A percentile compares a stretch with the other conserved stretches of the same genome.
Conservation (phyloP, 2,888 invertebrate genomes). For the Lapara coniferarum region DNA sequence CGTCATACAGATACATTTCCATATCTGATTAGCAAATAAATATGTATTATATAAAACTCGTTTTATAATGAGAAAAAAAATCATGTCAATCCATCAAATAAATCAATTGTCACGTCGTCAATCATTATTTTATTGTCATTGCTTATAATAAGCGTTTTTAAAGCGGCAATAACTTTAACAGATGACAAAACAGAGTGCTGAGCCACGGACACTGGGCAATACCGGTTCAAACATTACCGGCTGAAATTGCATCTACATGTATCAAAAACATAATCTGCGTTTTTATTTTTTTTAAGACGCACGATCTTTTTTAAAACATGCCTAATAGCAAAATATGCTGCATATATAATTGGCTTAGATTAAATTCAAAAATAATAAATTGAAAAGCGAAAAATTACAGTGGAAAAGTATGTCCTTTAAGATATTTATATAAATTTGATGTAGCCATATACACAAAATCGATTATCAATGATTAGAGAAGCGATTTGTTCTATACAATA, state of each 20-base stretch:
- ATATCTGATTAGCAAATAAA: constrained; percentile 21
- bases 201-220: constrained; percentile 11
- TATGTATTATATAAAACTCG: constrained; percentile 13
- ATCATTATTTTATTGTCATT: constrained; percentile 25
- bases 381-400: no score
- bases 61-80: constrained; percentile 11
- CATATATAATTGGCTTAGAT: no score
- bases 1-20: background rate
- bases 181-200: constrained; percentile 15
- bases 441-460: no score
- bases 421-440: no score
- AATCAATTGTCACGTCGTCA: constrained; percentile 13
- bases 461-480: no score
- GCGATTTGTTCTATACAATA: no score
- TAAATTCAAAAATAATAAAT: no score
- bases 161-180: constrained; percentile 23
- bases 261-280: background rate
- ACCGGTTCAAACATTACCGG: constrained; percentile 13
- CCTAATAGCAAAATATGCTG: no score
- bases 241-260: background rate
- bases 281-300: background rate
- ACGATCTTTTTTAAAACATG: background rate
- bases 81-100: constrained; percentile 16
- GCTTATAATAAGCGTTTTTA: constrained; percentile 22
- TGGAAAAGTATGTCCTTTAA: no score